Conservation (phyloP, 2,113 vertebrate genomes). For the Nibea coibor region DNA sequence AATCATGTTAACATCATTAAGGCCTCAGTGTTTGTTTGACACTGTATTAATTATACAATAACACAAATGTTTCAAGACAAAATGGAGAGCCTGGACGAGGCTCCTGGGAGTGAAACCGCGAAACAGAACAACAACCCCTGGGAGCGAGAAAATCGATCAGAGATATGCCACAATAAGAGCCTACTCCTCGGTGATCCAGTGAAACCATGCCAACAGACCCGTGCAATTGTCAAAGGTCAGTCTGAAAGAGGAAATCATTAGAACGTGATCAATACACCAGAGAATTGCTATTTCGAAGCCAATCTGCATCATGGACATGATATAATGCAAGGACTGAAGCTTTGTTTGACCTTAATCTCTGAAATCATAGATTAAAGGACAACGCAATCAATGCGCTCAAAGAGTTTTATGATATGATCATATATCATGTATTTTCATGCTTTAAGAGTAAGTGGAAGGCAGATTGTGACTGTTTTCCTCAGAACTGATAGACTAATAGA, state of each 20-base stretch:
- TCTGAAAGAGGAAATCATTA: conserved; percentile 22
- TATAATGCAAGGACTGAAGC: background rate
- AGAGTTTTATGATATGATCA: background rate
- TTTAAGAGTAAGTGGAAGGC: background rate
- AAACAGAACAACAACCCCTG: background rate
- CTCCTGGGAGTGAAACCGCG: conserved; percentile 23
- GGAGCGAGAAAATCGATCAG: conserved; percentile 46
- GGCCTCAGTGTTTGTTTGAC: background rate
- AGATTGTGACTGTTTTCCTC: background rate
- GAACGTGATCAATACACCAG: conserved; percentile 22
- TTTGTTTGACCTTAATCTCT: conserved; percentile 18
- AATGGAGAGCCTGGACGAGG: conserved; percentile 54
- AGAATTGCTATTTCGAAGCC: background rate
- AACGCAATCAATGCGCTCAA: background rate
- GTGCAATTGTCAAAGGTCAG: conserved; percentile 81
- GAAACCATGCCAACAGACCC: conserved; percentile 76
- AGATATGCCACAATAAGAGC: conserved; percentile 50
- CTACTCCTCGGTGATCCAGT: conserved; percentile 62
- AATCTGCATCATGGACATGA: background rate
- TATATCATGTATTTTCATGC: background rate
- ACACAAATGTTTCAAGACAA: conserved; percentile 30
- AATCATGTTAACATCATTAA: background rate
- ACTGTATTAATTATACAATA: conserved; percentile 1
- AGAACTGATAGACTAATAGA: background rate
- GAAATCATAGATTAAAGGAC: conserved; percentile 1